Percentiles rank a stretch among this genome's conserved stretches.
Conservation (phyloP, 2,888 invertebrate species). For the Amaurobius ferox region DNA sequence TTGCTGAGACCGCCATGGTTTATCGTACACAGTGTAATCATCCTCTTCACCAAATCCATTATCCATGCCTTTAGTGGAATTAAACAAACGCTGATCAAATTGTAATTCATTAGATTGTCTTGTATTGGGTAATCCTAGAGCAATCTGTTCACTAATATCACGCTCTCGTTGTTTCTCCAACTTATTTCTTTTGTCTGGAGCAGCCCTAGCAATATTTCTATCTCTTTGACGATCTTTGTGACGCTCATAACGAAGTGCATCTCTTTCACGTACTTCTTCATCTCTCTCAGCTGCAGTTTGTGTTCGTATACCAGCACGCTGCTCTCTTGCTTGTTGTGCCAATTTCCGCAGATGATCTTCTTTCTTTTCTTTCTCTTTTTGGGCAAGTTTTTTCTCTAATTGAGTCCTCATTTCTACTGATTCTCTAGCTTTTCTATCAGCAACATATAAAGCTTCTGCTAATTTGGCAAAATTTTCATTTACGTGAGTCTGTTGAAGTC, state of each 20-base stretch:
- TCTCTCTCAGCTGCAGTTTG: slow-evolving; percentile 75
- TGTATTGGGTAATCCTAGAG: slow-evolving; percentile 92
- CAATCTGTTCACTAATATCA: slow-evolving; percentile 99
- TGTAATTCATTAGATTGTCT: slow-evolving; percentile 87
- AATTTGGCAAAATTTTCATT: slow-evolving; percentile 99
- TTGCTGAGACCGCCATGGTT: slow-evolving; percentile 95
- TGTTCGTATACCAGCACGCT: slow-evolving; percentile 88
- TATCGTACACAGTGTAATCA: slow-evolving; percentile 97
- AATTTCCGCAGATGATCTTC: slow-evolving; percentile 94
- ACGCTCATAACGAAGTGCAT: slow-evolving; percentile 90
- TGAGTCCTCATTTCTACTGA: slow-evolving; percentile 98
- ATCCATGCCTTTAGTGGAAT: slow-evolving; percentile 92
- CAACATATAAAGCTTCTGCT: slow-evolving; percentile 97
- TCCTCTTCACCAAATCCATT: slow-evolving; percentile 98
- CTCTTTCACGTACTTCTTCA: slow-evolving; percentile 86
- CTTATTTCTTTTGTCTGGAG: slow-evolving; percentile 92
- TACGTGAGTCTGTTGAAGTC: slow-evolving; percentile 96
- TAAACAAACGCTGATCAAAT: slow-evolving; percentile 97
- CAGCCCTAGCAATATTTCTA: slow-evolving; percentile 93
- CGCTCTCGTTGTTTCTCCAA: slow-evolving; percentile 93
- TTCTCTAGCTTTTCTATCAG: slow-evolving; percentile 97
- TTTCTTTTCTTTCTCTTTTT: slow-evolving; percentile 98
- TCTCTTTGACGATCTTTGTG: slow-evolving; percentile 95
- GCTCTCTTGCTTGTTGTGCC: slow-evolving; percentile 96
- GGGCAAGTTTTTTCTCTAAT: slow-evolving; percentile 95